Base-by-base conservation (phyloP, 2,113 vertebrate species). In the Agelaius tricolor region DNA sequence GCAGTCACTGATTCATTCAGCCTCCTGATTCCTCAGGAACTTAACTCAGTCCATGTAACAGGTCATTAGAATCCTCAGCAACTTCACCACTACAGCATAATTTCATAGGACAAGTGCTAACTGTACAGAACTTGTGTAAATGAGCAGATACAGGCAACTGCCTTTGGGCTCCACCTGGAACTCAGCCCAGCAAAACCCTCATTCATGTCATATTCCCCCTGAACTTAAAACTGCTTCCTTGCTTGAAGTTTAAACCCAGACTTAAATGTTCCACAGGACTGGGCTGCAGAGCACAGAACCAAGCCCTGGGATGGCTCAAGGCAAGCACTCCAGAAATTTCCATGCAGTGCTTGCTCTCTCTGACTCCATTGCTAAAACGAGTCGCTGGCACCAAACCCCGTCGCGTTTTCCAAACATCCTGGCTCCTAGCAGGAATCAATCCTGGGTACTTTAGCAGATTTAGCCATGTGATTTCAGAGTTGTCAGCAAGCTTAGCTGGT, bases 401-500 rank as follows among this genome's bases (percentile, higher is more conserved):
- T 39, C 12, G 57, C 35, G 20, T 95, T 88, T 94, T 88, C 86
- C 87, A 89, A 49, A 82, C 54, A 43, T 49, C 51, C 58, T 73
- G 73, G 61, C 62, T 85, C 86, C 79, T 51, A 89, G 49, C 65
- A 82, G 90, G 71, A 81, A 90, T 93, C 89, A 84, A 11, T 79
- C 84, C 72, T 73, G 39, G 68, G 87, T 94, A 76, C 82, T 94
- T 79, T 23, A 72, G 79, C 80, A 94, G 90, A 88, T 92, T 66
- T 43, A 87, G 67, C 78, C 88, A 94, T 92, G 90, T 96, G 83
- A 88, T 93, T 85, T 52, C 69, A 73, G 93, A 81, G 68, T 47
- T 95, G 82, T 95, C 93, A 91, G 72, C 6, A 0, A 94, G 87
- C 91, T 85, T 85, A 94, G 81, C 22, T 94, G 84, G 78, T 94